Percentiles rank a stretch among this genome's conserved stretches.
phyloP scores from a whole-genome alignment of 2,888 invertebrate genomes.

The Neria commutata region DNA sequence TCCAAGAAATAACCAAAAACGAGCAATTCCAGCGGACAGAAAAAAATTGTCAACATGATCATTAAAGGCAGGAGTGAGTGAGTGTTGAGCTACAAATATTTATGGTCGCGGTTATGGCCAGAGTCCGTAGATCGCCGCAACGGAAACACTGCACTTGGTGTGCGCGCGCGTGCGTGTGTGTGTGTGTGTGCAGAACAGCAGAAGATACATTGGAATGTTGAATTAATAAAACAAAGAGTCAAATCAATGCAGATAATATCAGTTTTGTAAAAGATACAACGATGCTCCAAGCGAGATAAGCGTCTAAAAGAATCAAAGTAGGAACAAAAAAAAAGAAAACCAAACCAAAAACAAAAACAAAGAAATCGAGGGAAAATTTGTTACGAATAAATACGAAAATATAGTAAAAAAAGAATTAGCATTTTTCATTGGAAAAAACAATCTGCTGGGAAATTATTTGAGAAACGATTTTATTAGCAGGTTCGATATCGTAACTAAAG shows the following conservation, averaged over 20 bases:
- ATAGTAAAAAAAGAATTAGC: conserved; percentile 7
- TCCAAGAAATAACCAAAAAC: conserved; percentile 29
- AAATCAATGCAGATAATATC: conserved; percentile 52
- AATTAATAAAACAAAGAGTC: conserved; percentile 27
- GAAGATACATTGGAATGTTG: conserved; percentile 28
- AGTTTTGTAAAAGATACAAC: conserved; percentile 52
- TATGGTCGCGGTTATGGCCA: conserved; percentile 39
- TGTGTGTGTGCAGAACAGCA: neutral
- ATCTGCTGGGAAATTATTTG: neutral
- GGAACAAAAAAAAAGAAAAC: conserved; percentile 32
- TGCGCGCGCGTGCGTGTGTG: neutral
- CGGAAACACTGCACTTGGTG: conserved; percentile 13
- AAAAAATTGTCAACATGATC: conserved; percentile 53
- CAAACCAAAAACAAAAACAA: conserved; percentile 17
- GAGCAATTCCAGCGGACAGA: too few relatives aligned
- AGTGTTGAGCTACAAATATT: conserved; percentile 35
- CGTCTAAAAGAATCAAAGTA: conserved; percentile 46
- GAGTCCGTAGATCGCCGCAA: neutral
- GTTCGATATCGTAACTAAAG: neutral
- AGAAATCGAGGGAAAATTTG: neutral
- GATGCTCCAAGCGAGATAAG: conserved; percentile 41
- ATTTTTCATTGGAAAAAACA: conserved; percentile 28
- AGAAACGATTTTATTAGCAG: neutral
- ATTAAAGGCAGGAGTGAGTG: conserved; percentile 32
- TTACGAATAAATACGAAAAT: neutral